phyloP scores from a whole-genome alignment of 2,113 vertebrate genomes.

The Etheostoma spectabile region DNA sequence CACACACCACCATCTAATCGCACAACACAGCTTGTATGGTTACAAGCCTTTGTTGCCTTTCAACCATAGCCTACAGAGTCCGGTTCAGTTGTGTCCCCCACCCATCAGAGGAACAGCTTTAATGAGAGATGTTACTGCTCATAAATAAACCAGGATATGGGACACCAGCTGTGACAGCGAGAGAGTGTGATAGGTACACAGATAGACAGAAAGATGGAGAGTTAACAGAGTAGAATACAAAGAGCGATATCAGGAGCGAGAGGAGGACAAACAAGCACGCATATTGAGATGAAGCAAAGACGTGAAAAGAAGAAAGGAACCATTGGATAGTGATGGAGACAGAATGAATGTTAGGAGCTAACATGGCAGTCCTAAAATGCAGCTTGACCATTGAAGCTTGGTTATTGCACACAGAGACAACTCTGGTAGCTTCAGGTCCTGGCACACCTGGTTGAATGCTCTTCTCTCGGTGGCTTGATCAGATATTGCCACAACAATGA shows the following conservation, averaged over 20 bases:
- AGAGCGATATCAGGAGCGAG: conserved; percentile 16
- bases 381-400: conserved; percentile 6
- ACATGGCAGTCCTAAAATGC: conserved; percentile 9
- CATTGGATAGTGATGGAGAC: neutral
- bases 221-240: conserved; percentile 24
- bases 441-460: conserved; percentile 31
- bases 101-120: conserved; percentile 62
- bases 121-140: conserved; percentile 77
- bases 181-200: conserved; percentile 37
- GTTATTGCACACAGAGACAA: conserved; percentile 23
- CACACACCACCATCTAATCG: conserved; percentile 37
- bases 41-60: conserved; percentile 51
- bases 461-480: conserved; percentile 19
- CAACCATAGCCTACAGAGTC: conserved; percentile 33
- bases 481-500: conserved; percentile 19
- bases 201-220: conserved; percentile 38
- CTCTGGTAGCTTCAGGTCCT: conserved; percentile 12
- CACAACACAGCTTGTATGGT: conserved; percentile 31
- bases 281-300: neutral
- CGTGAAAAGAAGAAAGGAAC: neutral
- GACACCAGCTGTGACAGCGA: conserved; percentile 68
- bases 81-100: conserved; percentile 47
- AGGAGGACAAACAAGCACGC: neutral
- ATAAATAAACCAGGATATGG: conserved; percentile 80
- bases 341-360: conserved; percentile 28